phyloP scores from a whole-genome alignment of 2,113 vertebrate species.

The Sphyrna mokarran region DNA sequence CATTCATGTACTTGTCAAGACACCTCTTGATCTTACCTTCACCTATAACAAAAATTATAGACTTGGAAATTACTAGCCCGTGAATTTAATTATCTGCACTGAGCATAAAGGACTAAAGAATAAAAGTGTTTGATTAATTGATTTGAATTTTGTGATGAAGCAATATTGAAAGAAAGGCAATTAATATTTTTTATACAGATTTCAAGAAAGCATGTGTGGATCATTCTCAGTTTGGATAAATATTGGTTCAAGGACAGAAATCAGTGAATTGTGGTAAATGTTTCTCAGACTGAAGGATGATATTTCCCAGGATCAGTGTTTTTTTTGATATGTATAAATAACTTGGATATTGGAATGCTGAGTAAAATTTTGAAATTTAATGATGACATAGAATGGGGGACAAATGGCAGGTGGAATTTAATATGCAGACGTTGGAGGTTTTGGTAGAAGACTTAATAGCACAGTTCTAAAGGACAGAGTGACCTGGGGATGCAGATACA shows the following conservation, averaged over 20 bases:
- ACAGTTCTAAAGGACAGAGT: too few relatives aligned
- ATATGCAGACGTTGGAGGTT: background rate
- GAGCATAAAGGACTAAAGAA: background rate
- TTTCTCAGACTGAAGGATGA: background rate
- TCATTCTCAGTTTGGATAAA: background rate
- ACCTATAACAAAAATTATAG: too few relatives aligned
- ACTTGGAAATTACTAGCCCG: background rate
- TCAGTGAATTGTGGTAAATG: background rate
- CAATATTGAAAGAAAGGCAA: background rate
- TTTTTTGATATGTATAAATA: too few relatives aligned
- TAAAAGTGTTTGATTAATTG: background rate
- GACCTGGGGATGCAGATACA: too few relatives aligned
- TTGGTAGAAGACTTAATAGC: too few relatives aligned
- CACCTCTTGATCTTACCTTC: too few relatives aligned
- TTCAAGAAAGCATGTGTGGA: background rate
- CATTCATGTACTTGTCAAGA: too few relatives aligned
- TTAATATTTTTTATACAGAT: background rate
- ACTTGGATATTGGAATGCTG: too few relatives aligned
- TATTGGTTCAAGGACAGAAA: background rate
- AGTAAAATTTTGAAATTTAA: background rate
- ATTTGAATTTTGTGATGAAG: background rate
- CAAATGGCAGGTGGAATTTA: background rate
- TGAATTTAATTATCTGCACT: background rate
- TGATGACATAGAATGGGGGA: background rate
- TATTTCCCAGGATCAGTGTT: background rate